These are phyloP conservation scores for Cartodere bifasciata DNA, from an alignment of 2,888 invertebrate genomes.

Conservation along the genomic window DNA sequence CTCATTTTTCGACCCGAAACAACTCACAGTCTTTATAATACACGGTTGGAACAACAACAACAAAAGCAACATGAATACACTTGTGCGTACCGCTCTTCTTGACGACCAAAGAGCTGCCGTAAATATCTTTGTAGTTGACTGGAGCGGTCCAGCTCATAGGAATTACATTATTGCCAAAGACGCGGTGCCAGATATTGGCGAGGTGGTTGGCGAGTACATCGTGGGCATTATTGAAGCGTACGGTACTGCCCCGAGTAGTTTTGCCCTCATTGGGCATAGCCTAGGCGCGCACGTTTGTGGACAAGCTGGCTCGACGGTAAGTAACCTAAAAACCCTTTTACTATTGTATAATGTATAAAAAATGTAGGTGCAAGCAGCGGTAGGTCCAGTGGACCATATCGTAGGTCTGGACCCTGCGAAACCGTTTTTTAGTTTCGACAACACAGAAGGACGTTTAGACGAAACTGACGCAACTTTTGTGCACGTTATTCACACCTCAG, in stretches of 20 bases:
- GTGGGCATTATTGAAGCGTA: constrained; percentile 14
- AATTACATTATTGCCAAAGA: constrained; percentile 17
- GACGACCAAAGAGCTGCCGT: constrained; percentile 19
- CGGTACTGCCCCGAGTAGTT: constrained; percentile 9
- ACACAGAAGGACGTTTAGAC: constrained; percentile 25
- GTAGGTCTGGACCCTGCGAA: constrained; percentile 30
- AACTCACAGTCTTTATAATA: constrained; percentile 22
- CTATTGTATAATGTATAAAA: no score
- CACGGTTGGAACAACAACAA: constrained; percentile 28
- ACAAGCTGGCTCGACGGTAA: constrained; percentile 19
- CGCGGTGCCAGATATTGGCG: constrained; percentile 20
- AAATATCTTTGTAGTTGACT: constrained; percentile 29
- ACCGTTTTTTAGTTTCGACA: constrained; percentile 20
- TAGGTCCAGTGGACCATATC: constrained; percentile 21
- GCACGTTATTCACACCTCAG: constrained; percentile 28
- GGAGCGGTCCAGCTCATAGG: constrained; percentile 20
- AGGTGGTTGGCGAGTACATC: constrained; percentile 20
- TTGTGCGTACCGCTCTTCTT: constrained; percentile 19
- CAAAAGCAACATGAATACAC: constrained; percentile 18
- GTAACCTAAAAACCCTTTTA: no score
- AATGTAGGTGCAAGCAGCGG: no score
- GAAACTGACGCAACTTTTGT: constrained; percentile 27
- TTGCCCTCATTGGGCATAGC: constrained; percentile 16
- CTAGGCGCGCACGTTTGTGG: constrained; percentile 29
- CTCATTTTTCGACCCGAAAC: constrained; percentile 18